These are phyloP conservation scores for Portevinia maculata DNA, from an alignment of 2,888 invertebrate species.

Conservation along the genomic window DNA sequence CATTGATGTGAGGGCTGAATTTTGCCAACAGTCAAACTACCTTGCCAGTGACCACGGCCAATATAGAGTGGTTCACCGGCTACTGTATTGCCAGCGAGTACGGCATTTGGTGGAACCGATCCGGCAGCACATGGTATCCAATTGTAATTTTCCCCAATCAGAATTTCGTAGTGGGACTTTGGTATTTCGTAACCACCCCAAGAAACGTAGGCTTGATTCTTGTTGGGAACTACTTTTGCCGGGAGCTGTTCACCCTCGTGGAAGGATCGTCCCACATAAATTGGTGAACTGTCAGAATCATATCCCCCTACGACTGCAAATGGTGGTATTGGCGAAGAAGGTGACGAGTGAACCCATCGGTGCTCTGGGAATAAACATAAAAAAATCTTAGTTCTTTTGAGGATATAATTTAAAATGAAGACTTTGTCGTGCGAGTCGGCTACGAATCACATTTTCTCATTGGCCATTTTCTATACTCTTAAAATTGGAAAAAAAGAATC, in stretches of 20 bases:
- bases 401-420: too few relatives aligned
- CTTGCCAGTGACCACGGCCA: conserved; percentile 84
- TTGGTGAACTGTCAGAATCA: conserved; percentile 80
- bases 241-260: conserved; percentile 87
- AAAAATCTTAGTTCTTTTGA: too few relatives aligned
- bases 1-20: conserved; percentile 84
- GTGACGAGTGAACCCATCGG: conserved; percentile 80
- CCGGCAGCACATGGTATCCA: conserved; percentile 84
- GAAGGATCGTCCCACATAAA: conserved; percentile 83
- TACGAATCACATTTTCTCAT: too few relatives aligned
- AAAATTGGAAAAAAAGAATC: too few relatives aligned
- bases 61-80: conserved; percentile 84
- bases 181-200: conserved; percentile 84
- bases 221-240: conserved; percentile 85
- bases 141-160: conserved; percentile 84
- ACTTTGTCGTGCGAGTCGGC: too few relatives aligned
- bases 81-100: conserved; percentile 81
- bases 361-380: conserved; percentile 78
- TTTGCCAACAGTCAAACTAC: conserved; percentile 85
- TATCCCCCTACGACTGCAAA: conserved; percentile 81
- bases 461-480: too few relatives aligned
- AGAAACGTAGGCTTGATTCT: conserved; percentile 79
- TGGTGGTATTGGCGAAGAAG: conserved; percentile 78
- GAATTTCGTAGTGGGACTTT: conserved; percentile 82
- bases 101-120: conserved; percentile 80